These are phyloP conservation scores for Psilanteris sp. DNA, from an alignment of 1,140 invertebrate species.

Conservation along the genomic window DNA sequence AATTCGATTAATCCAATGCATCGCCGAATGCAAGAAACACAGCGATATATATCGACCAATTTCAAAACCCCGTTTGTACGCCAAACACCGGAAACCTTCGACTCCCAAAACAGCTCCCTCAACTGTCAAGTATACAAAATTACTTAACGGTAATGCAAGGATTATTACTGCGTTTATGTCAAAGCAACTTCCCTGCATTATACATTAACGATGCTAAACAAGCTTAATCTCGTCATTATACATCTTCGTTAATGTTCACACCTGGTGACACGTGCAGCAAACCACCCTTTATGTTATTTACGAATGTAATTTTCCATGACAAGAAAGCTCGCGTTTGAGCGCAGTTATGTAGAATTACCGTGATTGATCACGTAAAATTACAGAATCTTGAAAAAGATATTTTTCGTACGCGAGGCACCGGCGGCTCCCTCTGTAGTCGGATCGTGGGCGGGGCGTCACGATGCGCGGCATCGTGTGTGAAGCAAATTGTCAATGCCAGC, in stretches of 20 bases:
- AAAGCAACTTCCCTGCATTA: too few species aligned
- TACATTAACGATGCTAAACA: too few species aligned
- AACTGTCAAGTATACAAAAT: too few species aligned
- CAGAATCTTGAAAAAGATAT: conserved; percentile 4
- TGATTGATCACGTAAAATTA: conserved; percentile 31
- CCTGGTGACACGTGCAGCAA: background rate
- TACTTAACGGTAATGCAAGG: too few species aligned
- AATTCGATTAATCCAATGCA: too few species aligned
- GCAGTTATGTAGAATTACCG: conserved; percentile 6
- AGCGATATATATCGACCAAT: too few species aligned
- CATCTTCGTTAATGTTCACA: background rate
- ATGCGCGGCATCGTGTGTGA: conserved; percentile 76
- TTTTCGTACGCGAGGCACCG: conserved; percentile 27
- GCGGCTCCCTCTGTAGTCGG: conserved; percentile 75
- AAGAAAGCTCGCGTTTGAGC: background rate
- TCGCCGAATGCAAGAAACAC: too few species aligned
- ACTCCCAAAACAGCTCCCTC: too few species aligned
- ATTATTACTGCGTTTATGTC: too few species aligned
- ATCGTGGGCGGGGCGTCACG: conserved; percentile 77
- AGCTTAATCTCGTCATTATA: too few species aligned
- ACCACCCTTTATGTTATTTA: background rate
- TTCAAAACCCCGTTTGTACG: too few species aligned
- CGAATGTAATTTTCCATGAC: background rate
- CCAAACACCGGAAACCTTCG: too few species aligned
- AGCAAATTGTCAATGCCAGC: conserved; percentile 78